A percentile compares a stretch with the other conserved stretches of the same genome.
These are phyloP conservation scores for Triops longicaudatus DNA, from an alignment of 1,140 invertebrate species.

Conservation along the genomic window DNA sequence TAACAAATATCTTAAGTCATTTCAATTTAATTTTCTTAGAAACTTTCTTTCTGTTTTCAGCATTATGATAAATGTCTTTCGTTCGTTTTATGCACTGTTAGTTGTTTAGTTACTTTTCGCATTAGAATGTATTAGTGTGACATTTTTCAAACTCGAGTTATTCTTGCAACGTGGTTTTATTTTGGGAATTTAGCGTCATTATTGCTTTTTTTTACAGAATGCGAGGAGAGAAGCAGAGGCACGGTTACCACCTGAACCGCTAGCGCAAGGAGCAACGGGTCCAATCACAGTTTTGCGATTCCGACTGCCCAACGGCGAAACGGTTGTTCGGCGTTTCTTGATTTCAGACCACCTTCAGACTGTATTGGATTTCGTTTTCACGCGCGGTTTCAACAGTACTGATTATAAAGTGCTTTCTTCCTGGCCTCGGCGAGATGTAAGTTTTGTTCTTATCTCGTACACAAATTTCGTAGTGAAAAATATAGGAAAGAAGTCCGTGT, in stretches of 20 bases:
- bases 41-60: too few species aligned
- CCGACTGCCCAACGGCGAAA: constrained; percentile 61
- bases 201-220: constrained; percentile 38
- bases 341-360: constrained; percentile 55
- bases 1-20: neutral
- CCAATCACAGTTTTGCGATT: constrained; percentile 64
- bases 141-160: too few species aligned
- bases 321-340: constrained; percentile 64
- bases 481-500: too few species aligned
- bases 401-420: constrained; percentile 85
- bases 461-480: too few species aligned
- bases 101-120: too few species aligned
- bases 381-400: constrained; percentile 73
- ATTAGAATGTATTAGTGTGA: too few species aligned
- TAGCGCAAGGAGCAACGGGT: constrained; percentile 45
- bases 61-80: too few species aligned
- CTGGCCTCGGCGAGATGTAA: constrained; percentile 85
- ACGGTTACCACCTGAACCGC: constrained; percentile 54
- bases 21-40: neutral
- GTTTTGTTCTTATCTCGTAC: constrained; percentile 38
- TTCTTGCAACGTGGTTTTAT: too few species aligned
- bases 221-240: constrained; percentile 49
- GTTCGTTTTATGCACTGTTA: too few species aligned
- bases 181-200: neutral
- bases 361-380: constrained; percentile 73